Evolutionary conservation across 1,140 invertebrate species (phyloP).

Genomic region (Caligus rogercresseyi): DNA sequence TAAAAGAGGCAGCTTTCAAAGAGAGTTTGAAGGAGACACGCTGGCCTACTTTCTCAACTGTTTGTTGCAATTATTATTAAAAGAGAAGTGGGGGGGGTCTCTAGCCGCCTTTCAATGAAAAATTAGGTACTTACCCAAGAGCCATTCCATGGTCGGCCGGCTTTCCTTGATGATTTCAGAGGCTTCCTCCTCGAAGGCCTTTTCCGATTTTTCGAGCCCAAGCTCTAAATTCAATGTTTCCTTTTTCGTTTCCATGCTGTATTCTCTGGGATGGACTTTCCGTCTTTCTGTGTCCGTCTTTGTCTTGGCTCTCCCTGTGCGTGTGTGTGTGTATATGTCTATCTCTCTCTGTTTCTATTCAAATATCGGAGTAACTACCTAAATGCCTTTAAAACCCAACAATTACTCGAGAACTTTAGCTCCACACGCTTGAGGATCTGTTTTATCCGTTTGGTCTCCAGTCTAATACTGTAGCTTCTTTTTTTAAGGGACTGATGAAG

Average conservation of each 20-base stretch:
- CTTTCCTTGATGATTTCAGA: slow-evolving; percentile 1
- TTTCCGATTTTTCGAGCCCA: no score
- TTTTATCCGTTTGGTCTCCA: slow-evolving; percentile 10
- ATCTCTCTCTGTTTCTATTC: no score
- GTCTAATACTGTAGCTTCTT: not conserved
- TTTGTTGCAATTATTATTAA: not conserved
- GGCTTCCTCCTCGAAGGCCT: not conserved
- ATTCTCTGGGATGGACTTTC: no score
- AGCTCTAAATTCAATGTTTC: no score
- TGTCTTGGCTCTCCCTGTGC: not conserved
- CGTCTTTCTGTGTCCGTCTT: no score
- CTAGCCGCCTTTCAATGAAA: no score
- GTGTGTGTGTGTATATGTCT: no score
- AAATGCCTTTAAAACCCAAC: slow-evolving; percentile 15
- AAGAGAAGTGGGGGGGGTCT: no score
- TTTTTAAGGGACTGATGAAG: slow-evolving; percentile 9
- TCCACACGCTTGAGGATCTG: slow-evolving; percentile 7
- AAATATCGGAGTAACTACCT: slow-evolving; percentile 8
- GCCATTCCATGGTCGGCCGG: slow-evolving; percentile 10
- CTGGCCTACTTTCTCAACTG: no score
- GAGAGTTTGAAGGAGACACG: no score
- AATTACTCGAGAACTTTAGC: slow-evolving; percentile 10
- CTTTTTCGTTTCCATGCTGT: no score
- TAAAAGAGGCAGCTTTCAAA: not conserved
- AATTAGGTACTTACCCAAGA: slow-evolving; percentile 15